Conservation (phyloP, 2,113 vertebrate species). For the Stigmatopora nigra region DNA sequence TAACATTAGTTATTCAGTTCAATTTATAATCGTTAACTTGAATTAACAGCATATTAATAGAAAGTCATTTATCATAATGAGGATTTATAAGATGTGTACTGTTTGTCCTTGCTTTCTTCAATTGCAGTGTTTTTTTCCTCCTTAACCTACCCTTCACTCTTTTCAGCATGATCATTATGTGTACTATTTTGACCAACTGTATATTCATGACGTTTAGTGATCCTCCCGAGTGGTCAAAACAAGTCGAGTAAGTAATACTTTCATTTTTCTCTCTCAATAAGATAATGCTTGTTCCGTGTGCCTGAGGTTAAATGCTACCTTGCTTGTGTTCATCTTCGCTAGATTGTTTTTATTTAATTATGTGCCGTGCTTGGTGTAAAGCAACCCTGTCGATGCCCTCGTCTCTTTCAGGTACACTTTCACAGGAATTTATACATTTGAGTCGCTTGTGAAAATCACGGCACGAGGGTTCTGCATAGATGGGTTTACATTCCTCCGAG, state of each 20-base stretch:
- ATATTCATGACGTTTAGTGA: conserved; percentile 99
- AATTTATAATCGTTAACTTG: too few species aligned
- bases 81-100: neutral
- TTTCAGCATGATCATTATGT: conserved; percentile 99
- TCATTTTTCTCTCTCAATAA: conserved; percentile 1
- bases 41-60: neutral
- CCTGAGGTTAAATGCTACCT: neutral
- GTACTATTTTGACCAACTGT: conserved; percentile 99
- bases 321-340: neutral
- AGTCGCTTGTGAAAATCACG: conserved; percentile 95
- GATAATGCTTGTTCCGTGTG: neutral
- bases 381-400: conserved; percentile 41
- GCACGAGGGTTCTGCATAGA: conserved; percentile 98
- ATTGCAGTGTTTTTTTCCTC: conserved; percentile 40
- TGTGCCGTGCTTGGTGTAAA: neutral
- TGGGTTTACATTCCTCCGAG: conserved; percentile 90
- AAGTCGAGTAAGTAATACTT: conserved; percentile 89
- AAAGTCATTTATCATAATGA: neutral
- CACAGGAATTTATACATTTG: conserved; percentile 98
- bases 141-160: conserved; percentile 76
- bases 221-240: conserved; percentile 97
- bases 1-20: too few species aligned
- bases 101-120: neutral
- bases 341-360: neutral
- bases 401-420: conserved; percentile 85